phyloP scores from a whole-genome alignment of 2,797 vertebrate genomes.

The Smutsia gigantea region DNA sequence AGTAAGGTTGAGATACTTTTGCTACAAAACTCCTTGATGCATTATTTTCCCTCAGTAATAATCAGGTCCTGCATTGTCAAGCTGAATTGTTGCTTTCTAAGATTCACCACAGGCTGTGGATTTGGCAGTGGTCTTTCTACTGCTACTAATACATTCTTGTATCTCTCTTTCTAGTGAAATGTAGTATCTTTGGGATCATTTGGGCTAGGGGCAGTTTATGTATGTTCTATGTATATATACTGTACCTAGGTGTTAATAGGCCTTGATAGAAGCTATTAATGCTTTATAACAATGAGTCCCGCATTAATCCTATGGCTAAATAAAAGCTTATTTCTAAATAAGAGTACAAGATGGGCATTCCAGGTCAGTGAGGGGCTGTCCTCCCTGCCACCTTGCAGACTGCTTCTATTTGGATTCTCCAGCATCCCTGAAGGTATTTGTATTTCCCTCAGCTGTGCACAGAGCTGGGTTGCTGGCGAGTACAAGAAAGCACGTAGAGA shows the following conservation, averaged over 20 bases:
- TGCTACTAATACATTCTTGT: not conserved
- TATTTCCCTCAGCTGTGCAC: not conserved
- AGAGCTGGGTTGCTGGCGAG: slow-evolving; percentile 8
- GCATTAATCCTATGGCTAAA: not conserved
- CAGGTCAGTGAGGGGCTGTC: not conserved
- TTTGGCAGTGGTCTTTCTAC: not conserved
- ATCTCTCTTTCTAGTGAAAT: not conserved
- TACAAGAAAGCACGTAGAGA: not conserved
- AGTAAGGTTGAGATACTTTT: not conserved
- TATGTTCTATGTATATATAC: not conserved
- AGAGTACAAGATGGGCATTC: not conserved
- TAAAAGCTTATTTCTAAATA: not conserved
- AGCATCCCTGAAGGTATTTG: not conserved
- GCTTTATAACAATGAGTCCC: not conserved
- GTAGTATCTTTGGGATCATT: not conserved
- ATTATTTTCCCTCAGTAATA: not conserved
- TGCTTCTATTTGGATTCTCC: not conserved
- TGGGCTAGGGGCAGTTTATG: not conserved
- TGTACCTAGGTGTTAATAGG: not conserved
- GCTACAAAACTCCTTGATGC: not conserved
- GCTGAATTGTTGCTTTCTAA: not conserved
- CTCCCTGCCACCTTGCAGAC: not conserved
- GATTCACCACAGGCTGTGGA: not conserved
- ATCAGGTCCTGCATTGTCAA: not conserved
- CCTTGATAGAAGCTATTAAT: not conserved